phyloP scores from a whole-genome alignment of 1,140 invertebrate species.

The Gryon sp. region DNA sequence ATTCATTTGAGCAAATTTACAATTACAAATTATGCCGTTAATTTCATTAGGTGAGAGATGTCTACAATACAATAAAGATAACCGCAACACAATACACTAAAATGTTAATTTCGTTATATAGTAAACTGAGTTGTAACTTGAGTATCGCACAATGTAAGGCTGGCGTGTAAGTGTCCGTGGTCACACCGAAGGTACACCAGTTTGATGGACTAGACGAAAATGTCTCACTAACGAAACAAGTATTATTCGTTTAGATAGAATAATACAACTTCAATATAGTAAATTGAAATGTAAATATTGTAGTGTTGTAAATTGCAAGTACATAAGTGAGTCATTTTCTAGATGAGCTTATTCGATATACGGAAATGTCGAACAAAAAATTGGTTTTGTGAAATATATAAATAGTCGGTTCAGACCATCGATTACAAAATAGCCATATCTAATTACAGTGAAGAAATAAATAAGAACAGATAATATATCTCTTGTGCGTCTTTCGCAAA shows the following conservation, averaged over 20 bases:
- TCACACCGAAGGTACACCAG: no score
- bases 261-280: no score
- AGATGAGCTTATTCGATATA: no score
- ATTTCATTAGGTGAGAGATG: conserved; percentile 30
- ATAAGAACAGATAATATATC: conserved; percentile 20
- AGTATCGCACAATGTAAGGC: conserved; percentile 14
- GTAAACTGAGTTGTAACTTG: conserved; percentile 10
- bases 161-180: no score
- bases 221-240: no score
- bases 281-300: no score
- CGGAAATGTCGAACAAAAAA: no score
- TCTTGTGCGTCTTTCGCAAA: conserved; percentile 11
- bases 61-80: conserved; percentile 34
- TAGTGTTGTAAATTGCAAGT: no score
- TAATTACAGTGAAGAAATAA: conserved; percentile 22
- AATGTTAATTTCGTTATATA: conserved; percentile 18
- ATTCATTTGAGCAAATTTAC: conserved; percentile 22
- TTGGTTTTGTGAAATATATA: no score
- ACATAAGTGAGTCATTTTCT: no score
- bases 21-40: conserved; percentile 27
- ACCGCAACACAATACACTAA: conserved; percentile 24
- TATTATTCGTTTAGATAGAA: no score
- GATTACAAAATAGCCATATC: conserved; percentile 37
- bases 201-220: no score
- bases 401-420: conserved; percentile 4